phyloP scores from a whole-genome alignment of 1,140 invertebrate species.

The Luehdorfia chinensis region DNA sequence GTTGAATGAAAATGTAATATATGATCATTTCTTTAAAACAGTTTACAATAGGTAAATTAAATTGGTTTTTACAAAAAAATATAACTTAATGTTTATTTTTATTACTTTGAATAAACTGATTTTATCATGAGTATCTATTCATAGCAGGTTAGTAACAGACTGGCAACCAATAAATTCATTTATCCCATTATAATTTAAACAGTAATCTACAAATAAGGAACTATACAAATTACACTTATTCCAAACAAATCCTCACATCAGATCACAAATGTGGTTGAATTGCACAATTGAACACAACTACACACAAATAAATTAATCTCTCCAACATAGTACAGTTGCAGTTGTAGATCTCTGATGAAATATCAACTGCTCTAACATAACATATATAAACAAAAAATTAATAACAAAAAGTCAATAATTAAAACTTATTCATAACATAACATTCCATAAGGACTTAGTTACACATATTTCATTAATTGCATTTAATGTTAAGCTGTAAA shows the following conservation, averaged over 20 bases:
- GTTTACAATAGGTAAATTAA: no score
- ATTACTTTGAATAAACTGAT: no score
- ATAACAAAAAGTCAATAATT: slow-evolving; percentile 67
- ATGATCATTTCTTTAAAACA: no score
- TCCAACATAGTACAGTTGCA: slow-evolving; percentile 60
- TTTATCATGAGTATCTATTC: slow-evolving; percentile 43
- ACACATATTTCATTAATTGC: slow-evolving; percentile 5
- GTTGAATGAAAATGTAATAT: no score
- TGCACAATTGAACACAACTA: slow-evolving; percentile 65
- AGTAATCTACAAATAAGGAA: slow-evolving; percentile 67
- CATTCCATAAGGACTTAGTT: slow-evolving; percentile 32
- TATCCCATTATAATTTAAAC: slow-evolving; percentile 31
- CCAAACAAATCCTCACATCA: slow-evolving; percentile 65
- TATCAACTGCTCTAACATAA: slow-evolving; percentile 70
- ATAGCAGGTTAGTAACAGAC: slow-evolving; percentile 23
- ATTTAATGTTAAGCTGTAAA: slow-evolving; percentile 25
- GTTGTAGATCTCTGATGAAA: slow-evolving; percentile 60
- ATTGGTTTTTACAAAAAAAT: no score
- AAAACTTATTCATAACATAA: slow-evolving; percentile 56
- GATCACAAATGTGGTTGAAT: slow-evolving; percentile 70
- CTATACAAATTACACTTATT: slow-evolving; percentile 67
- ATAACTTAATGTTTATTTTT: no score
- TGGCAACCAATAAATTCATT: slow-evolving; percentile 24
- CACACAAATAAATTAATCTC: slow-evolving; percentile 72
- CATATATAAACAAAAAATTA: slow-evolving; percentile 65